Percentiles rank a stretch among this genome's conserved stretches.
Evolutionary conservation across 1,140 invertebrate species (phyloP).

Genomic region (Drosophila sechellia): DNA sequence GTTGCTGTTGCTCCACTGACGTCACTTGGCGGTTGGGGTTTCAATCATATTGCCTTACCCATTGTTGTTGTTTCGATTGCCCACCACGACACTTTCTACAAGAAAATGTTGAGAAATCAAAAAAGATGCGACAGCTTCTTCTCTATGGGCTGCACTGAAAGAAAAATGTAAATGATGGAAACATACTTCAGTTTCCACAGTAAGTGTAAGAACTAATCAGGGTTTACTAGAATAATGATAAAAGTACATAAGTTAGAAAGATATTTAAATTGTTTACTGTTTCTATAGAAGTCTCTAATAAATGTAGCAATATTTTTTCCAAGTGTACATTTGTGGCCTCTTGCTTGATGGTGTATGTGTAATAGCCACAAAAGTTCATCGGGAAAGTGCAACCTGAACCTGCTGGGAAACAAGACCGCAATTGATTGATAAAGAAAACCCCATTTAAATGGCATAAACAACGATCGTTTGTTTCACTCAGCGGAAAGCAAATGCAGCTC

Average conservation of each 20-base stretch:
- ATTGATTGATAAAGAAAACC: constrained; percentile 70
- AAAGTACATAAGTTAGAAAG: no score
- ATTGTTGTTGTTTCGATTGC: constrained; percentile 32
- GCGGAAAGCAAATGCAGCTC: constrained; percentile 27
- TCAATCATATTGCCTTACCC: constrained; percentile 31
- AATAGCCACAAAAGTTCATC: constrained; percentile 70
- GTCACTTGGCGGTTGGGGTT: constrained; percentile 25
- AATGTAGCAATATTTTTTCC: not conserved
- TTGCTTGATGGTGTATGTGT: constrained; percentile 25
- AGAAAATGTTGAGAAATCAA: constrained; percentile 82
- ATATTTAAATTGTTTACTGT: no score
- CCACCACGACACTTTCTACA: constrained; percentile 79
- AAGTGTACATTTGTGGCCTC: constrained; percentile 3
- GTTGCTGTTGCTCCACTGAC: constrained; percentile 26
- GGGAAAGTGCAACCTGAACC: constrained; percentile 72
- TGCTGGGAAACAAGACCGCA: constrained; percentile 71
- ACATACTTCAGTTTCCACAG: not conserved
- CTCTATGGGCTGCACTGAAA: constrained; percentile 19
- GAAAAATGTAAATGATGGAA: not conserved
- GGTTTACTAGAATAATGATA: no score
- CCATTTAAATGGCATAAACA: constrained; percentile 52
- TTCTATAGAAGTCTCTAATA: no score
- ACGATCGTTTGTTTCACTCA: constrained; percentile 24
- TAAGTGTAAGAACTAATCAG: no score
- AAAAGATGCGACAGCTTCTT: constrained; percentile 74